Base-by-base conservation (phyloP, 2,888 invertebrate genomes). In the Cremastobaeus sp. region DNA sequence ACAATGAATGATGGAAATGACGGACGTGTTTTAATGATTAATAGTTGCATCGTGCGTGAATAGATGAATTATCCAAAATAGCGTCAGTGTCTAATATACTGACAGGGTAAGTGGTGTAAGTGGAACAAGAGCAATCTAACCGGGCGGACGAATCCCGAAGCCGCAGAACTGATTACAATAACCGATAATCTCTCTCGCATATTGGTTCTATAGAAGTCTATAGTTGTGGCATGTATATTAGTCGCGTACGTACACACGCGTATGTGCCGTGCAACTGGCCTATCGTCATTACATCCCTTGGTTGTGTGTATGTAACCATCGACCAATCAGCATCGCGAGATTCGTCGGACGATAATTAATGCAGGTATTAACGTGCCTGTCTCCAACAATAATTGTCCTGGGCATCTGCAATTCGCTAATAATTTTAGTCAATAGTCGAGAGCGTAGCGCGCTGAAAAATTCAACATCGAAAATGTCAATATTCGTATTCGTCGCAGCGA, bases 81-180 rank as follows among this genome's bases (percentile, higher is more conserved):
- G 66, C 50, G 30, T 48, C 59, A 45, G 43, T 41, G 39, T 62
- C 55, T 62, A 68, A 68, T 68, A 57, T 45, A 68, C 20, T 50
- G 47, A 45, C 28, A 21, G 68, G 43, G n/a, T 69, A 69, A 74
- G 74, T 20, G 30, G 68, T 37, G n/a, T 69, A 69, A 74, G 74
- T 68, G 45, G 68, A 74, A 73, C 73, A 62, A 55, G 68, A 62
- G 64, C 68, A 47, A 45, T 64, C 52, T 69, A 74, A 64, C 41
- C 59, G 39, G 45, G 37, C 47, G 68, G 68, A 74, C 54, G 69
- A 74, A 64, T 74, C 52, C 69, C 57, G 59, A 74, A 64, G 69
- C 74, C 74, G 37, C 74, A 70, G 65, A 74, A 60, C 69, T 74
- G 74, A 74, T 74, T 74, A 74, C 74, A 64, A 65, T 65, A 74